Percentiles rank a stretch among this genome's conserved stretches.
Evolutionary conservation across 1,140 invertebrate genomes (phyloP).

Genomic region (Zophobas atratus): DNA sequence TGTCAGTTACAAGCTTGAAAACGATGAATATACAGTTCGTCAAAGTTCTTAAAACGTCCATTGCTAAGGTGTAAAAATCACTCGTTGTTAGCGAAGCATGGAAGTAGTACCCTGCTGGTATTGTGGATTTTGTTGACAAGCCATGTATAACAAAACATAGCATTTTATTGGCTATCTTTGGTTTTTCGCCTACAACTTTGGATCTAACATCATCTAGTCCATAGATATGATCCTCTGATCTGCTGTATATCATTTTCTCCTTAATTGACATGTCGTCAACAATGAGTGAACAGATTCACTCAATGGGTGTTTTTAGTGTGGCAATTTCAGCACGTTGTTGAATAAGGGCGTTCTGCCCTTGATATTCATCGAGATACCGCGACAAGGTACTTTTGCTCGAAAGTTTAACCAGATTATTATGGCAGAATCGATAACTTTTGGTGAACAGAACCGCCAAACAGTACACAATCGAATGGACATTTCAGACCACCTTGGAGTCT

Average conservation of each 20-base stretch:
- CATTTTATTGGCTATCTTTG: too few species aligned
- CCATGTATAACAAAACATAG: slow-evolving; percentile 7
- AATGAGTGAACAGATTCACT: not conserved
- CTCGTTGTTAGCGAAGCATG: not conserved
- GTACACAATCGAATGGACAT: not conserved
- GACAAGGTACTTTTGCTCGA: not conserved
- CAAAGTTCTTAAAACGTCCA: not conserved
- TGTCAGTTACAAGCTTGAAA: not conserved
- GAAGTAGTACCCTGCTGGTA: not conserved
- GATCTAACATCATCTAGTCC: not conserved
- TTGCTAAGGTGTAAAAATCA: not conserved
- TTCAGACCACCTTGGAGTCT: slow-evolving; percentile 1
- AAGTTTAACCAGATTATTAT: not conserved
- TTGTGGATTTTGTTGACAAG: not conserved
- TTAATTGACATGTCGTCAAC: not conserved
- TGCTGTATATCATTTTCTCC: too few species aligned
- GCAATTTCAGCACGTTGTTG: not conserved
- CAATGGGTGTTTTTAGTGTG: not conserved
- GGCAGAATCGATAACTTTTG: not conserved
- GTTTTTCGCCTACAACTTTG: not conserved
- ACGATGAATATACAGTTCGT: not conserved
- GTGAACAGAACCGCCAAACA: not conserved
- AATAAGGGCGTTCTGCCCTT: not conserved
- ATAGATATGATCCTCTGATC: not conserved
- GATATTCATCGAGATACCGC: not conserved